These are phyloP conservation scores for Lindbergichthys nudifrons DNA, from an alignment of 2,797 vertebrate genomes.

Conservation along the genomic window DNA sequence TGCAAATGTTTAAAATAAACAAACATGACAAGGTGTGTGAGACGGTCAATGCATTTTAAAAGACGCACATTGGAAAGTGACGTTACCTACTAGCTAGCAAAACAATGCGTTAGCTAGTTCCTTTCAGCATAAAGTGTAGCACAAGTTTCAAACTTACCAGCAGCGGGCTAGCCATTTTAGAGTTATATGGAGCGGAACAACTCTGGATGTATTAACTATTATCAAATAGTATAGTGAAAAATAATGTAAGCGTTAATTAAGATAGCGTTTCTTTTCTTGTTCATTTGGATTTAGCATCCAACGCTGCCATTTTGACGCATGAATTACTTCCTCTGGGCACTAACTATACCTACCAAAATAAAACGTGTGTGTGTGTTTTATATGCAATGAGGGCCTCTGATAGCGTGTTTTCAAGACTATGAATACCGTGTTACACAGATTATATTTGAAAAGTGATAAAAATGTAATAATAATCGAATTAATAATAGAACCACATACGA, in stretches of 20 bases:
- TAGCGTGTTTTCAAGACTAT: fast-evolving
- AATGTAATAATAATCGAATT: not conserved
- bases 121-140: not conserved
- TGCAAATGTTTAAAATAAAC: not conserved
- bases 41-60: not conserved
- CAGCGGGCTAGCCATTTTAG: constrained; percentile 75
- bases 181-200: fast-evolving
- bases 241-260: not conserved
- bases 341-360: constrained; percentile 52
- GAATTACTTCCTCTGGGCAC: constrained; percentile 44
- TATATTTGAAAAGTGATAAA: fast-evolving
- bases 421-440: fast-evolving
- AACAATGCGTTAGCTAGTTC: not conserved
- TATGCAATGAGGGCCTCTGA: fast-evolving
- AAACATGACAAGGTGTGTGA: fast-evolving
- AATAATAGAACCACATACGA: not conserved
- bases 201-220: not conserved
- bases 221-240: fast-evolving
- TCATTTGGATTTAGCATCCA: not conserved
- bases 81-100: not conserved
- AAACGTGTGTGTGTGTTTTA: not conserved
- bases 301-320: not conserved
- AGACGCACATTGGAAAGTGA: not conserved
- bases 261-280: not conserved
- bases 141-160: constrained; percentile 67